These are phyloP conservation scores for Protophormia terraenovae DNA, from an alignment of 2,888 invertebrate species.

Conservation along the genomic window DNA sequence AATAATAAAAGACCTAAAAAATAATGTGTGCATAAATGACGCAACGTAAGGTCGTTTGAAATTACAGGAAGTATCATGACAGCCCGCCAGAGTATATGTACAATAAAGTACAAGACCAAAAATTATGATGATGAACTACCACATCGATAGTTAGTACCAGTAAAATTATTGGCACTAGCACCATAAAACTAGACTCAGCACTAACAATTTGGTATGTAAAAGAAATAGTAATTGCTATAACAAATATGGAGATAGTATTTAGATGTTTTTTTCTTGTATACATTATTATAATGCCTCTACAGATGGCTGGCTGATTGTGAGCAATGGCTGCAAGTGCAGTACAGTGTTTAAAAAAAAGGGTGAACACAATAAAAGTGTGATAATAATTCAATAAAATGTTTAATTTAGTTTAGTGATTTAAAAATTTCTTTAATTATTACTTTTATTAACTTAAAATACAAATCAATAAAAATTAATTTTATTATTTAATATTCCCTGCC, in stretches of 20 bases:
- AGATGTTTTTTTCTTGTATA: not conserved
- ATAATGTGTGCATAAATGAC: constrained; percentile 29
- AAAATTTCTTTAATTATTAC: too few relatives aligned
- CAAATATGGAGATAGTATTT: constrained; percentile 32
- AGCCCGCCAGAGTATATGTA: constrained; percentile 10
- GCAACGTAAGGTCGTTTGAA: constrained; percentile 63
- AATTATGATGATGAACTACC: constrained; percentile 23
- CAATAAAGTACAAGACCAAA: constrained; percentile 21
- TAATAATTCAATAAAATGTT: not conserved
- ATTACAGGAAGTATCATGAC: constrained; percentile 64
- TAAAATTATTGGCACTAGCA: not conserved
- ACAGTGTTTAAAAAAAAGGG: constrained; percentile 24
- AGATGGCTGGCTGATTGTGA: constrained; percentile 37
- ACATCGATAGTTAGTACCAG: not conserved
- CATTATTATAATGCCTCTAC: constrained; percentile 4
- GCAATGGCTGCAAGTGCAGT: constrained; percentile 7
- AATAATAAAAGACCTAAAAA: not conserved
- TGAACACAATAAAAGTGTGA: not conserved
- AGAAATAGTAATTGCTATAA: constrained; percentile 18
- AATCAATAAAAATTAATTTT: too few relatives aligned
- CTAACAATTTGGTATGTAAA: not conserved
- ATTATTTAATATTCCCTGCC: too few relatives aligned
- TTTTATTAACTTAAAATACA: too few relatives aligned
- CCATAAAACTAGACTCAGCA: too few relatives aligned
- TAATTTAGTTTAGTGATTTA: too few relatives aligned